phyloP scores from a whole-genome alignment of 2,797 vertebrate species.

The Prionace glauca region DNA sequence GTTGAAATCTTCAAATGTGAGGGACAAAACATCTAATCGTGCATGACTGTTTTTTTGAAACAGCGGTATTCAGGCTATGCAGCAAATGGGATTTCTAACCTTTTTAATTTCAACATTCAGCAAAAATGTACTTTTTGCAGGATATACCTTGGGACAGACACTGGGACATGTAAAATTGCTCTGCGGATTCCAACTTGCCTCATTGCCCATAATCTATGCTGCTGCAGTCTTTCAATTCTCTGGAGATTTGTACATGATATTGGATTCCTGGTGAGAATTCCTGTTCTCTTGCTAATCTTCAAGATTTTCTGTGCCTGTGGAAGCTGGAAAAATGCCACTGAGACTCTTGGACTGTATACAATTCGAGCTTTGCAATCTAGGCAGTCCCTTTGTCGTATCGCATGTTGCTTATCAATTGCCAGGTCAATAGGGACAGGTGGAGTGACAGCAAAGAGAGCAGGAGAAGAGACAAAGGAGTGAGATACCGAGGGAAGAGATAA shows the following conservation, averaged over 20 bases:
- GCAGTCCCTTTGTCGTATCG: background rate
- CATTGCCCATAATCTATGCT: background rate
- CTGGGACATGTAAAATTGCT: background rate
- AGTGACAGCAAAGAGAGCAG: background rate
- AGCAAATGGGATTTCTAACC: slow-evolving; percentile 15
- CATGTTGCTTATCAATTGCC: background rate
- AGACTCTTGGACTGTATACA: background rate
- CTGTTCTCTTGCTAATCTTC: background rate
- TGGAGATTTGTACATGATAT: background rate
- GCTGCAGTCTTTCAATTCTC: background rate
- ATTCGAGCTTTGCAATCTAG: background rate
- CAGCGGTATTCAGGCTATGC: background rate
- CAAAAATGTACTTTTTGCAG: background rate
- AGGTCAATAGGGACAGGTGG: background rate
- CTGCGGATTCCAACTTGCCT: background rate
- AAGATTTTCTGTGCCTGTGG: background rate
- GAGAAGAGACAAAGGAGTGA: background rate
- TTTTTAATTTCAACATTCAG: background rate
- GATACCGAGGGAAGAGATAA: background rate
- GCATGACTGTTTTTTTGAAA: background rate
- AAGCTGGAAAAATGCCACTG: background rate
- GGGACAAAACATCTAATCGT: background rate
- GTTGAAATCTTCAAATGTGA: slow-evolving; percentile 14
- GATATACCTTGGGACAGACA: background rate
- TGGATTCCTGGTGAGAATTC: background rate